These are phyloP conservation scores for Helicoverpa armigera DNA, from an alignment of 1,140 invertebrate species.

Conservation along the genomic window DNA sequence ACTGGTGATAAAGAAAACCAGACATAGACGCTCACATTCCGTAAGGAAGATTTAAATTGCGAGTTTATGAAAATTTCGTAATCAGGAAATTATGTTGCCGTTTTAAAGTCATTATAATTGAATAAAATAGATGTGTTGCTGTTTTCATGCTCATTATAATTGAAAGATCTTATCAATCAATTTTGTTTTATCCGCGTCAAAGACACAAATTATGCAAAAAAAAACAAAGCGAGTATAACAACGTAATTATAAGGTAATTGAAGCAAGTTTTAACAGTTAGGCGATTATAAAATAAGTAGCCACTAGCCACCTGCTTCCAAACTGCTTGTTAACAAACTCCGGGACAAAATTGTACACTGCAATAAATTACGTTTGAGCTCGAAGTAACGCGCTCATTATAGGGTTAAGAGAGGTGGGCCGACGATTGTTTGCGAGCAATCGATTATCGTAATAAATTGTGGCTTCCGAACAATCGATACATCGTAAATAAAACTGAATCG, in stretches of 20 bases:
- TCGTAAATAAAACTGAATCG: background rate
- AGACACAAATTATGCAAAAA: background rate
- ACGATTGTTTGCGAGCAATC: background rate
- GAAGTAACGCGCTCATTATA: background rate
- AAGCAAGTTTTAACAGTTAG: background rate
- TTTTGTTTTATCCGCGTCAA: background rate
- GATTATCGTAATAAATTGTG: conserved; percentile 6
- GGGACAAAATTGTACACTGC: background rate
- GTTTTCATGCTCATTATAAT: no score
- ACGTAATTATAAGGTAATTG: background rate
- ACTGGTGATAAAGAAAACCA: background rate
- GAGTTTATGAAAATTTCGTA: no score
- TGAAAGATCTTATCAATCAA: no score
- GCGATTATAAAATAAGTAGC: background rate
- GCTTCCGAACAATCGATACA: background rate
- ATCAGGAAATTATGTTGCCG: no score
- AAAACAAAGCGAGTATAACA: background rate
- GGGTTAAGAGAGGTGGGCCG: background rate
- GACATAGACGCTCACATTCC: no score
- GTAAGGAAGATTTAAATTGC: no score
- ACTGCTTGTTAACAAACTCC: background rate
- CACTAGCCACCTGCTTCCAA: background rate
- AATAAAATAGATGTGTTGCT: no score
- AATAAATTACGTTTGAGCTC: background rate
- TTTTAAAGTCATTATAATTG: no score